Conservation (phyloP, 2,797 vertebrate species). For the Spheniscus humboldti region DNA sequence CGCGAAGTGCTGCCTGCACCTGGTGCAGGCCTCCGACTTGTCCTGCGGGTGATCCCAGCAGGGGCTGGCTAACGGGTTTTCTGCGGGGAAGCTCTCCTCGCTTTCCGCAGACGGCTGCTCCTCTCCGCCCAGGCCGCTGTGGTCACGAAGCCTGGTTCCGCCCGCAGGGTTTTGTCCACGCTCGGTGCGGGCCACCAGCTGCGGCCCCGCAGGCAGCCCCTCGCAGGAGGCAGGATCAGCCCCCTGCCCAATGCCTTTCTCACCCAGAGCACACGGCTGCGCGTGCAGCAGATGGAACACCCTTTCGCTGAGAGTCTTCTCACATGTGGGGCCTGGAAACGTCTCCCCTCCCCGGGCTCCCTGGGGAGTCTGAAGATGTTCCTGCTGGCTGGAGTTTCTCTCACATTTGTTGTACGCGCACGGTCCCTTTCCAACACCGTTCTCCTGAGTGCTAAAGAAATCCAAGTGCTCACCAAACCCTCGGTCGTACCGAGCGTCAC, state of each 20-base stretch:
- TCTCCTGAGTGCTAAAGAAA: neutral
- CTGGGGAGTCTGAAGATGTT: neutral
- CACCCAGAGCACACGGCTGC: accelerated
- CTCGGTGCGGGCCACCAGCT: accelerated
- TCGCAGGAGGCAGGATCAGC: neutral
- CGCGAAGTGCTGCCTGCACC: conserved; percentile 33
- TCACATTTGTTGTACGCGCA: neutral
- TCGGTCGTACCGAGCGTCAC: neutral
- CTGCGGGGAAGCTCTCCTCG: conserved; percentile 63
- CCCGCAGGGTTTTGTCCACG: accelerated
- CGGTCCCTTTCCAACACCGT: accelerated
- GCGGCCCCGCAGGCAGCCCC: neutral
- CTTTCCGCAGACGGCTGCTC: neutral
- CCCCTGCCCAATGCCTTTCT: neutral
- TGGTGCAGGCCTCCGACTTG: neutral
- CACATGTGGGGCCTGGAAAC: neutral
- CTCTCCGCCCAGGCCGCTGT: neutral
- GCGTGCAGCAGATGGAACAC: conserved; percentile 14
- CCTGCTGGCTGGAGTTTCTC: neutral
- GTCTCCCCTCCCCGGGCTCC: neutral
- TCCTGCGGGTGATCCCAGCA: conserved; percentile 6
- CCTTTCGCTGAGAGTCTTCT: conserved; percentile 32
- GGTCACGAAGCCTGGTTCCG: neutral
- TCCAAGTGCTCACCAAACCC: neutral
- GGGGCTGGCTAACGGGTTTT: conserved; percentile 70